Evolutionary conservation across 2,797 vertebrate genomes (phyloP).

Genomic region (Eremophila alpestris): DNA sequence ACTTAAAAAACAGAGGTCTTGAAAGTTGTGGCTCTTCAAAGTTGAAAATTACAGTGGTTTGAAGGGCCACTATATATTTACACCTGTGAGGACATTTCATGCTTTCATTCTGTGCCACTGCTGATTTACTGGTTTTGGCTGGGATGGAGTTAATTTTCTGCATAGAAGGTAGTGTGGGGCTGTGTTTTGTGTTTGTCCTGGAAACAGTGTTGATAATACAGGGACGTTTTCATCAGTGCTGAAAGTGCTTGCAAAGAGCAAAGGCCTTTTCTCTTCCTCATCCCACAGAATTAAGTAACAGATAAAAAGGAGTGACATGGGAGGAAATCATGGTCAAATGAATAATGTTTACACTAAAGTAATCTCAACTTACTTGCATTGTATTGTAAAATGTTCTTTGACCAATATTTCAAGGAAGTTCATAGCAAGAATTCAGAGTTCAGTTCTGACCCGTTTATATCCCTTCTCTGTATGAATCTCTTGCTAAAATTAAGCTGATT

Average conservation of each 20-base stretch:
- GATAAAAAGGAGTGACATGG: not conserved
- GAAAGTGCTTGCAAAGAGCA: not conserved
- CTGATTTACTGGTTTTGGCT: not conserved
- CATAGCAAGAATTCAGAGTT: not conserved
- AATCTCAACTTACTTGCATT: not conserved
- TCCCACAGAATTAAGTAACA: not conserved
- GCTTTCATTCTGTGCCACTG: not conserved
- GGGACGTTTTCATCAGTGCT: not conserved
- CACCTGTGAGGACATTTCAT: not conserved
- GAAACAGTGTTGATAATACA: not conserved
- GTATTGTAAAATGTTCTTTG: not conserved
- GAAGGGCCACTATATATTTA: not conserved
- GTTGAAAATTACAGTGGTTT: not conserved
- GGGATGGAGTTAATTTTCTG: not conserved
- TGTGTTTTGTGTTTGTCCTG: not conserved
- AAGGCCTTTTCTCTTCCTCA: not conserved
- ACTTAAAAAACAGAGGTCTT: not conserved
- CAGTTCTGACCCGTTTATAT: not conserved
- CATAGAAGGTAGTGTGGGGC: not conserved
- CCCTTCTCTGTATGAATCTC: fast-evolving
- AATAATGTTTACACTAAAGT: not conserved
- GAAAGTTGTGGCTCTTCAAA: not conserved
- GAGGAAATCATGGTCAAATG: not conserved
- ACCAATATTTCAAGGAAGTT: not conserved
- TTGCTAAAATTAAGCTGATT: not conserved